Conservation (phyloP, 2,888 invertebrate genomes). For the Peribatodes rhomboidaria region DNA sequence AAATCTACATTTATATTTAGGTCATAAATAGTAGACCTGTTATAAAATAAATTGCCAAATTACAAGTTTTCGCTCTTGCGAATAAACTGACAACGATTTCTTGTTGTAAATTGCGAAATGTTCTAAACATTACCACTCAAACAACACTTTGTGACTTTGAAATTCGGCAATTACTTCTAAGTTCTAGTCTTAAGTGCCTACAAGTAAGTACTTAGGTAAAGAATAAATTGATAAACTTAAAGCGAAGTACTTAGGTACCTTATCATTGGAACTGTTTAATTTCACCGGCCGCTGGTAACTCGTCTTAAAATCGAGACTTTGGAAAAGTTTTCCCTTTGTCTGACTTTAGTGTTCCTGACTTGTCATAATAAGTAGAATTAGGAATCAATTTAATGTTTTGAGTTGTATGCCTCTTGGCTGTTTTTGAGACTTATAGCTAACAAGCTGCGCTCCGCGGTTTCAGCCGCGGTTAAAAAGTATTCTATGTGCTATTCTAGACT, state of each 20-base stretch:
- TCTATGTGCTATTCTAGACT: too few species aligned
- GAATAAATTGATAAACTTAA: slow-evolving; percentile 20
- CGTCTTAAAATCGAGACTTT: slow-evolving; percentile 20
- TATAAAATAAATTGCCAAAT: too few species aligned
- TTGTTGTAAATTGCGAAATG: too few species aligned
- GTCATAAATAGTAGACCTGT: too few species aligned
- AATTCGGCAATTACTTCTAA: background rate
- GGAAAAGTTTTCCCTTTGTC: slow-evolving; percentile 22
- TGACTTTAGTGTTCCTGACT: slow-evolving; percentile 3
- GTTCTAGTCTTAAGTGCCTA: background rate
- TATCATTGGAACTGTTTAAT: slow-evolving; percentile 24
- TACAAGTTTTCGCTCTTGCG: too few species aligned
- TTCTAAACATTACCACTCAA: background rate
- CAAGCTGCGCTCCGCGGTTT: too few species aligned
- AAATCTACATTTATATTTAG: too few species aligned
- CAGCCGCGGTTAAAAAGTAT: too few species aligned
- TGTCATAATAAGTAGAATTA: slow-evolving; percentile 2
- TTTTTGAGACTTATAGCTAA: background rate
- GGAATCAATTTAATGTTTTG: slow-evolving; percentile 14
- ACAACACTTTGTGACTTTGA: background rate
- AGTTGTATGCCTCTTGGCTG: background rate
- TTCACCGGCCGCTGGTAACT: slow-evolving; percentile 10
- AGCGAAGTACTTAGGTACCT: slow-evolving; percentile 10
- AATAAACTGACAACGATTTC: too few species aligned
- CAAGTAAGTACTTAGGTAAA: background rate